Evolutionary conservation across 2,113 vertebrate species (phyloP).

Genomic region (Oncorhynchus tshawytscha): DNA sequence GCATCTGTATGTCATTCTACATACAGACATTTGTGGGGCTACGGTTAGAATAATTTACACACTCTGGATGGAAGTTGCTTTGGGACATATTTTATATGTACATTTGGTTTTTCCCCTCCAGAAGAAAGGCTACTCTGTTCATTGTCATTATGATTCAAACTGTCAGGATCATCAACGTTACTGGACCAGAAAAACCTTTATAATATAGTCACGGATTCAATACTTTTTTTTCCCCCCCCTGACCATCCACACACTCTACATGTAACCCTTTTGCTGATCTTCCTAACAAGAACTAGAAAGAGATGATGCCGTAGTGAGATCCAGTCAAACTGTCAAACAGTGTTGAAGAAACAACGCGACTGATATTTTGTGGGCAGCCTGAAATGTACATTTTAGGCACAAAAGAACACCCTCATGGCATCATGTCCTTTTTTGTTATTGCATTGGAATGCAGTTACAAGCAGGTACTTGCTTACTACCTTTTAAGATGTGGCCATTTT

Average conservation of each 20-base stretch:
- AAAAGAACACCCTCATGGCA: neutral
- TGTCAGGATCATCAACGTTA: conserved; percentile 39
- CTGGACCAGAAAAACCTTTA: conserved; percentile 46
- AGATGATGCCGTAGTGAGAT: conserved; percentile 50
- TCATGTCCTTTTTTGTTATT: conserved; percentile 21
- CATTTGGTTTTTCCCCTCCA: conserved; percentile 21
- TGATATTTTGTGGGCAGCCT: neutral
- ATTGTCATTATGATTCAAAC: conserved; percentile 30
- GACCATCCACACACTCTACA: conserved; percentile 23
- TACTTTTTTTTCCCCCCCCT: too few species aligned
- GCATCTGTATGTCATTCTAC: too few species aligned
- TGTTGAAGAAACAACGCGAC: neutral
- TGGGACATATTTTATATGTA: conserved; percentile 5
- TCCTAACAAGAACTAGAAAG: conserved; percentile 24
- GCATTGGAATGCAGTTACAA: conserved; percentile 40
- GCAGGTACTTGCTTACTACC: conserved; percentile 20
- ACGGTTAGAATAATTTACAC: conserved; percentile 13
- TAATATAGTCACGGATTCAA: conserved; percentile 27
- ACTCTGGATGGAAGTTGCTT: conserved; percentile 38
- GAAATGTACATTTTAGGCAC: neutral
- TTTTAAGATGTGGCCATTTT: conserved; percentile 38
- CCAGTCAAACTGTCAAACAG: conserved; percentile 20
- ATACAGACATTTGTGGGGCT: too few species aligned
- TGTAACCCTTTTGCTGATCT: conserved; percentile 31
- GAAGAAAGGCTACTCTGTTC: conserved; percentile 6